Base-by-base conservation (phyloP, 1,140 invertebrate genomes). In the Zeugodacus cucurbitae region DNA sequence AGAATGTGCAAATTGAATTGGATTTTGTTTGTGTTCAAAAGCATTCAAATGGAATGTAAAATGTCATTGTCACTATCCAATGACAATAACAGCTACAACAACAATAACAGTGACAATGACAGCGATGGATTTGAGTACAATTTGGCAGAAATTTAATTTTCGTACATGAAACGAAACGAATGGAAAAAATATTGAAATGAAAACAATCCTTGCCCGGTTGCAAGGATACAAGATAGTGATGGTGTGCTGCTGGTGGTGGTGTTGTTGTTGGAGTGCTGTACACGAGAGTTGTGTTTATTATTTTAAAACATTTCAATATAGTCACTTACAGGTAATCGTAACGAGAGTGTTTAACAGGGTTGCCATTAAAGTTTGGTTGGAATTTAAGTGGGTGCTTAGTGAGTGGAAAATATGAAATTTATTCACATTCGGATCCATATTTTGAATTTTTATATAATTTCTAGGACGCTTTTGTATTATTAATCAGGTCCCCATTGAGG, bases 1-100 rank as follows among this genome's bases (percentile, higher is more conserved):
- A 74, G 70, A 74, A 74, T 74, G 17, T 41, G 32, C 17, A 29
- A n/a, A 74, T 32, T 74, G 37, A 82, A 82, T 82, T 82, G 41
- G 29, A 82, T 82, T 82, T 82, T 82, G 74, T 82, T 82, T 82
- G 37, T 54, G 34, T 41, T 41, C 70, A 74, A 74, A 54, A 74
- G 32, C 29, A 74, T 74, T 74, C 70, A 74, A 41, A 74, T 41
- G 41, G 41, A 82, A 48, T 82, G 37, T 48, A 82, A 82, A 74
- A 54, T 48, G 74, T 82, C 74, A 82, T 82, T 82, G 74, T 82
- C 74, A 82, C 74, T 54, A 82, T 17, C 41, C 37, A 48, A 48
- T 34, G 34, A 82, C 22, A 82, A 48, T 11, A 22, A 10, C 62
- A 67, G 32, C 4, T 11, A 14, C 62, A 34, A 67, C 62, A 32